Evolutionary conservation across 1,140 invertebrate genomes (phyloP), one percentile per base, ranked within the genome.

Genomic region (Dufourea novaeangliae): DNA sequence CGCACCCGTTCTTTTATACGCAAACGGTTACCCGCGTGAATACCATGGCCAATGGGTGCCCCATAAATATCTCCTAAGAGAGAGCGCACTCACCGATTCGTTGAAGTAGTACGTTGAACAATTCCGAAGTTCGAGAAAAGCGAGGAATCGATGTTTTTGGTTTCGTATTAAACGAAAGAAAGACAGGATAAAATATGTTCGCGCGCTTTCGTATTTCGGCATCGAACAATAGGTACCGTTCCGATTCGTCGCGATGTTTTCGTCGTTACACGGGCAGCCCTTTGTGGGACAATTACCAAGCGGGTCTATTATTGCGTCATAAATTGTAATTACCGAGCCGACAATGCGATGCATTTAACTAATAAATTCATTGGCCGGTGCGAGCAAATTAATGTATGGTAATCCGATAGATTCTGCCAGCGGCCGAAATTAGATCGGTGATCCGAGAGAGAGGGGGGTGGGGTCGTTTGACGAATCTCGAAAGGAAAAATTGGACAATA

Each of bases 331-430:
- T 84, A 85, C 64, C 78, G 64, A 25, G 50, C 27, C 72, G 64
- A 70, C 82, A 80, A 85, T 76, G 78, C 72, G 54, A 77, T 63
- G 78, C 68, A 78, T 85, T 85, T 85, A 82, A 85, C 79, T 85
- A 84, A 84, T 85, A 85, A 82, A 85, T 85, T 85, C 83, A 82
- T 85, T 78, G 79, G 52, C 54, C 71, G 61, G 69, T 59, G 67
- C 68, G 82, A 63, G 79, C 67, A 85, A 85, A 82, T 84, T 84
- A 85, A 85, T 85, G 70, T 85, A 85, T 85, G 84, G 74, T 85
- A 85, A 85, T 85, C 68, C 61, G 70, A 39, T 46, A 78, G 83
- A 73, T 64, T 78, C 71, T 68, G 82, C 82, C 82, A 71, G 20
- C 73, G 64, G 67, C 39, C 59, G 70, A 83, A 84, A 85, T 84